Evolutionary conservation across 2,797 vertebrate species (phyloP).

Genomic region (Harpagifer antarcticus): DNA sequence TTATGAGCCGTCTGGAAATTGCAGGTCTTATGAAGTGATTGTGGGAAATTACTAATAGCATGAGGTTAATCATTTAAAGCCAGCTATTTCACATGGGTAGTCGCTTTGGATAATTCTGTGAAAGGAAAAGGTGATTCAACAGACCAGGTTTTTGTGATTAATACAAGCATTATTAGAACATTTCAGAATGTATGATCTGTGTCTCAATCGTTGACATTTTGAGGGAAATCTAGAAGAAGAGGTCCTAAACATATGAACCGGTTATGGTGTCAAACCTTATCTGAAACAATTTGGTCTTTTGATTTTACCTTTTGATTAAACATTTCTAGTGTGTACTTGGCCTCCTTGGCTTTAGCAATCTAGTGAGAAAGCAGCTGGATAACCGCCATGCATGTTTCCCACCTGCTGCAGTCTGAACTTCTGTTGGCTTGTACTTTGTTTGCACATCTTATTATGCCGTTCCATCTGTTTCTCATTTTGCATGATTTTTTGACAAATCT

Average conservation of each 20-base stretch:
- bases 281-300: neutral
- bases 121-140: neutral
- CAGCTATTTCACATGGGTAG: neutral
- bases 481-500: neutral
- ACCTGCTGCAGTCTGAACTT: conserved; percentile 27
- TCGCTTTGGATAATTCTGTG: conserved; percentile 9
- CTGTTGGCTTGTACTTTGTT: conserved; percentile 10
- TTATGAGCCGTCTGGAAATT: conserved; percentile 28
- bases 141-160: neutral
- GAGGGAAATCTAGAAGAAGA: too few relatives aligned
- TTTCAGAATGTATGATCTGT: neutral
- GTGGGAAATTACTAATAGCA: conserved; percentile 7
- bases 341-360: neutral
- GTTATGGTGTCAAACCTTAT: neutral
- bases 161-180: neutral
- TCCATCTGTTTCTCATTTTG: conserved; percentile 20
- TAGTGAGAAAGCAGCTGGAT: conserved; percentile 10
- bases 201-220: too few relatives aligned
- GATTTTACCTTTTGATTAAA: neutral
- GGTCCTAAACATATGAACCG: too few relatives aligned
- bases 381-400: neutral
- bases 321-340: neutral
- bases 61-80: conserved; percentile 30
- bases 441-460: conserved; percentile 6
- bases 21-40: conserved; percentile 31